phyloP scores from a whole-genome alignment of 1,140 invertebrate genomes.

The Halyomorpha halys region DNA sequence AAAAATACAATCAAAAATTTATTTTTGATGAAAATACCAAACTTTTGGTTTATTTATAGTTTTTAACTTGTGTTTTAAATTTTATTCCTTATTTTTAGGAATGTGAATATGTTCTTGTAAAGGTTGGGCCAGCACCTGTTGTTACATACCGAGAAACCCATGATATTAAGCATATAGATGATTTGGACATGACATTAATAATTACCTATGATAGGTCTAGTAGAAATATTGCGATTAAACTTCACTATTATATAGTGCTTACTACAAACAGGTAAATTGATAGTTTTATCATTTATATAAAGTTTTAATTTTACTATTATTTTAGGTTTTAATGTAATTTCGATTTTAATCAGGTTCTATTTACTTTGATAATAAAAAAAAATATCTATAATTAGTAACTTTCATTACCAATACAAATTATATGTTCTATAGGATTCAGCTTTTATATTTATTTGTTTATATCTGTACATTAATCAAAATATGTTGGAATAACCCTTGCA shows the following conservation, averaged over 20 bases:
- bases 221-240: conserved; percentile 42
- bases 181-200: conserved; percentile 59
- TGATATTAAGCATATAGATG: conserved; percentile 50
- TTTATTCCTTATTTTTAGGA: conserved; percentile 31
- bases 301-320: neutral
- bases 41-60: too few species aligned
- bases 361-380: neutral
- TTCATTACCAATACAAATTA: too few species aligned
- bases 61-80: neutral
- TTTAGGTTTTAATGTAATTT: conserved; percentile 6
- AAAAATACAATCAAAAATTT: too few species aligned
- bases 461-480: too few species aligned
- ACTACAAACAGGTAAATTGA: conserved; percentile 46
- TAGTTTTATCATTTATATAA: conserved; percentile 9
- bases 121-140: conserved; percentile 44
- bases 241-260: conserved; percentile 65
- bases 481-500: too few species aligned
- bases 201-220: conserved; percentile 46
- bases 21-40: too few species aligned
- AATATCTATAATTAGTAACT: neutral
- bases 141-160: conserved; percentile 51
- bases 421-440: too few species aligned
- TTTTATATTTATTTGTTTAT: too few species aligned
- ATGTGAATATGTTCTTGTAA: conserved; percentile 51
- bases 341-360: conserved; percentile 17